These are phyloP conservation scores for Lamprologus tigripictilis DNA, from an alignment of 2,113 vertebrate genomes.

Conservation along the genomic window DNA sequence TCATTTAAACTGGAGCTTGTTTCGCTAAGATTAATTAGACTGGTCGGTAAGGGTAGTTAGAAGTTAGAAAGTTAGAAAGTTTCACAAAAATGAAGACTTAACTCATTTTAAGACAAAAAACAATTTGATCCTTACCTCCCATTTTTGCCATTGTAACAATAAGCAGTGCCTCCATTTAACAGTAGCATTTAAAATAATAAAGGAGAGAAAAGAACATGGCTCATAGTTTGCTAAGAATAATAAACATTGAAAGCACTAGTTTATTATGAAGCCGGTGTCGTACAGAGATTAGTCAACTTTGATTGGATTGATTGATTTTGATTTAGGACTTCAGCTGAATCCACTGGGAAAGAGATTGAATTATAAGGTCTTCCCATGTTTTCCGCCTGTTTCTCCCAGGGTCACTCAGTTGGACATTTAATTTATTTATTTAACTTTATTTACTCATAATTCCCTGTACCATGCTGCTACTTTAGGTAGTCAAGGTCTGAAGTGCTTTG, in stretches of 20 bases:
- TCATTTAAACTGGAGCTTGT: neutral
- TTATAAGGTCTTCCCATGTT: neutral
- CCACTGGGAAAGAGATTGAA: neutral
- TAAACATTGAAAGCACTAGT: neutral
- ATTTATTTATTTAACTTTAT: neutral
- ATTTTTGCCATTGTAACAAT: neutral
- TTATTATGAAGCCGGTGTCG: neutral
- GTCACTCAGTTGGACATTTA: neutral
- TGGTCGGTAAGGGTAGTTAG: neutral
- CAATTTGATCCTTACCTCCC: neutral
- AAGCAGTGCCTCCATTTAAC: neutral
- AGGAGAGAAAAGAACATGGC: neutral
- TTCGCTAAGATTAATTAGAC: neutral
- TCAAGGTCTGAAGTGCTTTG: neutral
- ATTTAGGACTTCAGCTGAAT: neutral
- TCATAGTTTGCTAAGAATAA: neutral
- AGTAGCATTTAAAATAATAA: neutral
- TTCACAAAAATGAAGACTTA: neutral
- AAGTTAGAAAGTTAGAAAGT: neutral
- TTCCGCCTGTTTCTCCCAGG: neutral
- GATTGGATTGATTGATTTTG: neutral
- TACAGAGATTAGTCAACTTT: neutral
- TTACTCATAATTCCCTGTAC: neutral
- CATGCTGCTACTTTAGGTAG: neutral
- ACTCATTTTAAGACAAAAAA: neutral